These are phyloP conservation scores for Lacerta agilis DNA, from an alignment of 2,797 vertebrate genomes.

Conservation along the genomic window DNA sequence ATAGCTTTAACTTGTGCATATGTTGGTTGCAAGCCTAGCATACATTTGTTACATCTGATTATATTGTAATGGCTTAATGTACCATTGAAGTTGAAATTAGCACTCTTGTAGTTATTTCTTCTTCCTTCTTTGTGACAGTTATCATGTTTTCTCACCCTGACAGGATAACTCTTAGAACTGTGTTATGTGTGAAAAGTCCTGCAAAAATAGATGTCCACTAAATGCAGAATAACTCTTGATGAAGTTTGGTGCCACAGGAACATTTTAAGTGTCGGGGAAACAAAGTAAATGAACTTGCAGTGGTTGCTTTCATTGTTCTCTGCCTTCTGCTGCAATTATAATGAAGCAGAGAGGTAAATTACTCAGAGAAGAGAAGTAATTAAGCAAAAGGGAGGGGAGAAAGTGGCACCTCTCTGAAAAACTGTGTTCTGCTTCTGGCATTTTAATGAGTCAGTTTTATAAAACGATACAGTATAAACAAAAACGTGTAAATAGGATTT, in stretches of 20 bases:
- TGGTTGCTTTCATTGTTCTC: slow-evolving; percentile 34
- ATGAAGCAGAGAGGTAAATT: slow-evolving; percentile 55
- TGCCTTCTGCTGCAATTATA: slow-evolving; percentile 26
- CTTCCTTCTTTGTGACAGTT: slow-evolving; percentile 51
- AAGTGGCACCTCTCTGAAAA: slow-evolving; percentile 32
- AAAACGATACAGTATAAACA: neutral
- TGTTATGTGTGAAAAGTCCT: slow-evolving; percentile 40
- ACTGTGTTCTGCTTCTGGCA: neutral
- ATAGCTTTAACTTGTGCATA: slow-evolving; percentile 47
- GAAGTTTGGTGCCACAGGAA: slow-evolving; percentile 33
- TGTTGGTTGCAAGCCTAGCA: slow-evolving; percentile 23
- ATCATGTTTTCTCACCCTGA: slow-evolving; percentile 40
- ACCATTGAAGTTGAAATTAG: slow-evolving; percentile 65
- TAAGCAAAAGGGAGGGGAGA: slow-evolving; percentile 38
- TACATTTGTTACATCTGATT: slow-evolving; percentile 45
- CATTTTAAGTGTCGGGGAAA: slow-evolving; percentile 47
- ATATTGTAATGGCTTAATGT: slow-evolving; percentile 57
- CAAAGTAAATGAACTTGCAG: slow-evolving; percentile 49
- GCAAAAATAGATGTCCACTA: slow-evolving; percentile 36
- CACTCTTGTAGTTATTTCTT: slow-evolving; percentile 36
- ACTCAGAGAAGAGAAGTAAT: slow-evolving; percentile 27
- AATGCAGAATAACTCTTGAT: slow-evolving; percentile 41
- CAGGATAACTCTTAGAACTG: slow-evolving; percentile 27
- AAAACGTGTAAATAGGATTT: neutral
- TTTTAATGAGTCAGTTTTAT: neutral